phyloP scores from a whole-genome alignment of 2,797 vertebrate genomes.

The Tangara arthus region DNA sequence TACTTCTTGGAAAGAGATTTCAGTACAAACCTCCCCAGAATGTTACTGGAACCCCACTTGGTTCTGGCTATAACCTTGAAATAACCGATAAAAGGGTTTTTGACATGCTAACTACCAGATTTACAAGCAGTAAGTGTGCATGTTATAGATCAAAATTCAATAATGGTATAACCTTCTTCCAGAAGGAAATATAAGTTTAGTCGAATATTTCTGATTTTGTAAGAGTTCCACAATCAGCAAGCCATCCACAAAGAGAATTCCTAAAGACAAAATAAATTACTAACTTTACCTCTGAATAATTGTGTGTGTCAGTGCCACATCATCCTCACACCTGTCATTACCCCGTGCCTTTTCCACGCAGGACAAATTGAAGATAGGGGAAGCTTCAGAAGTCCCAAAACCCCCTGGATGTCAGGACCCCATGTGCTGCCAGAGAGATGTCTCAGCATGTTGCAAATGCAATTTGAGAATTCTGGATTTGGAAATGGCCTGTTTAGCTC shows the following conservation, averaged over 20 bases:
- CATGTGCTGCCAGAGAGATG: not conserved
- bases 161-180: not conserved
- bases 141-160: not conserved
- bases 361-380: not conserved
- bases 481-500: constrained; percentile 16
- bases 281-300: not conserved
- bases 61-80: not conserved
- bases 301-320: not conserved
- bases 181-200: not conserved
- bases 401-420: constrained; percentile 3
- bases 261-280: not conserved
- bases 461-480: constrained; percentile 20
- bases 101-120: not conserved
- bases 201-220: not conserved
- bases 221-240: not conserved
- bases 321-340: not conserved
- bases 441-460: constrained; percentile 8
- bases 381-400: not conserved
- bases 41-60: not conserved
- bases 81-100: not conserved
- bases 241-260: not conserved
- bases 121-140: not conserved
- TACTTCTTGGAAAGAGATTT: not conserved
- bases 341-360: not conserved
- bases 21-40: not conserved